Percentiles rank a stretch among this genome's conserved stretches.
Evolutionary conservation across 2,113 vertebrate genomes (phyloP).

Genomic region (Empidonax traillii): DNA sequence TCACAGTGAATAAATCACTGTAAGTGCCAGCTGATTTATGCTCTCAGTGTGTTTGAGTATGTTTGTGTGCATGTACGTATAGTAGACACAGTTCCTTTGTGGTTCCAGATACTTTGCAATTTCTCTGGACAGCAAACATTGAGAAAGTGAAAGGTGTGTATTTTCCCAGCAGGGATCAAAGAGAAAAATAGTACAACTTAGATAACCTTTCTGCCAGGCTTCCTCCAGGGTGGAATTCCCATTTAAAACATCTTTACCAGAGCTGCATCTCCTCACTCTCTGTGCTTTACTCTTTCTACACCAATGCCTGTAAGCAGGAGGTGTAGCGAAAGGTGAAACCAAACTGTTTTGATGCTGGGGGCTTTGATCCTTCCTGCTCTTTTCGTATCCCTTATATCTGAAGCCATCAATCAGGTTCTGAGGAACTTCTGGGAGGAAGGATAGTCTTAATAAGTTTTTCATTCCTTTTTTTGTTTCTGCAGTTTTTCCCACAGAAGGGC

Average conservation of each 20-base stretch:
- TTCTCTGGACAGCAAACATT: neutral
- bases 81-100: neutral
- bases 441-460: conserved; percentile 2
- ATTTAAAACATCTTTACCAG: conserved; percentile 10
- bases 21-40: neutral
- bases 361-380: conserved; percentile 22
- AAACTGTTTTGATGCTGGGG: conserved; percentile 29
- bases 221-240: neutral
- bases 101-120: neutral
- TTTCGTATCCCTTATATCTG: conserved; percentile 24
- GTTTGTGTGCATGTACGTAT: neutral
- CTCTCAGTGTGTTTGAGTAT: neutral
- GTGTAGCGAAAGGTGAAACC: conserved; percentile 51
- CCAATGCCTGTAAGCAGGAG: conserved; percentile 4
- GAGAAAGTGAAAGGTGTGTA: neutral
- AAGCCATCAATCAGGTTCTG: conserved; percentile 22
- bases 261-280: neutral
- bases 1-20: neutral
- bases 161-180: conserved; percentile 37
- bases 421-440: conserved; percentile 43
- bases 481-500: conserved; percentile 65
- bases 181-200: neutral
- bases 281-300: neutral
- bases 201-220: conserved; percentile 8
- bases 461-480: conserved; percentile 34